Conservation (phyloP, 1,140 invertebrate species). For the Maniola jurtina region DNA sequence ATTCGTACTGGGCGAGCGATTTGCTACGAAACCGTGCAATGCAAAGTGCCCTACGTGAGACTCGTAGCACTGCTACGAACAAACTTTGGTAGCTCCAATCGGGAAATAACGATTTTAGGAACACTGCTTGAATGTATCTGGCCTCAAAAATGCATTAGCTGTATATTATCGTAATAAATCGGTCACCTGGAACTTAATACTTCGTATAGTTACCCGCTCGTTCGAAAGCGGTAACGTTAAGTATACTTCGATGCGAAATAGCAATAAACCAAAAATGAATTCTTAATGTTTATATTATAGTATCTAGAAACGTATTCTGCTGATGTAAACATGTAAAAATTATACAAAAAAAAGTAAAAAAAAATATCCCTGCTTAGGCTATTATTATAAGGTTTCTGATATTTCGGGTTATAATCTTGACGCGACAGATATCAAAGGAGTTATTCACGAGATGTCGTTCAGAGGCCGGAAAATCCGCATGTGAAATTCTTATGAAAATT, state of each 20-base stretch:
- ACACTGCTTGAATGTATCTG: neutral
- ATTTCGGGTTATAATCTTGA: constrained; percentile 70
- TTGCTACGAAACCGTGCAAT: neutral
- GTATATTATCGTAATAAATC: constrained; percentile 7
- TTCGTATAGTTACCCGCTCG: constrained; percentile 49
- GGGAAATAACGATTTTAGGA: too few species aligned
- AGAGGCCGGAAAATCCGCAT: constrained; percentile 57
- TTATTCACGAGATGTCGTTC: constrained; percentile 44
- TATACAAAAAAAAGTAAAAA: constrained; percentile 70
- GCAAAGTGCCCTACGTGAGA: neutral
- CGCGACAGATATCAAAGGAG: constrained; percentile 46
- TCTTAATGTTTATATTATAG: constrained; percentile 72
- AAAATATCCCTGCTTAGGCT: constrained; percentile 76
- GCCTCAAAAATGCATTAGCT: neutral
- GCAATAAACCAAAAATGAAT: constrained; percentile 77
- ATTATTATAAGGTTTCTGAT: constrained; percentile 71
- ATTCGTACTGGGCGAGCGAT: neutral
- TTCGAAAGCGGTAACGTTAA: constrained; percentile 37
- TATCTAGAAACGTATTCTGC: constrained; percentile 74
- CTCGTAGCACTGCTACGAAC: neutral
- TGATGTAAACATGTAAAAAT: constrained; percentile 75
- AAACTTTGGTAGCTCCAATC: neutral
- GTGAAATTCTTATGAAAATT: constrained; percentile 77
- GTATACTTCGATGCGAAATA: constrained; percentile 60
- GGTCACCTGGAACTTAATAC: constrained; percentile 14